Evolutionary conservation across 2,113 vertebrate genomes (phyloP), one percentile per base, ranked within the genome.

Genomic region (Colius striatus): DNA sequence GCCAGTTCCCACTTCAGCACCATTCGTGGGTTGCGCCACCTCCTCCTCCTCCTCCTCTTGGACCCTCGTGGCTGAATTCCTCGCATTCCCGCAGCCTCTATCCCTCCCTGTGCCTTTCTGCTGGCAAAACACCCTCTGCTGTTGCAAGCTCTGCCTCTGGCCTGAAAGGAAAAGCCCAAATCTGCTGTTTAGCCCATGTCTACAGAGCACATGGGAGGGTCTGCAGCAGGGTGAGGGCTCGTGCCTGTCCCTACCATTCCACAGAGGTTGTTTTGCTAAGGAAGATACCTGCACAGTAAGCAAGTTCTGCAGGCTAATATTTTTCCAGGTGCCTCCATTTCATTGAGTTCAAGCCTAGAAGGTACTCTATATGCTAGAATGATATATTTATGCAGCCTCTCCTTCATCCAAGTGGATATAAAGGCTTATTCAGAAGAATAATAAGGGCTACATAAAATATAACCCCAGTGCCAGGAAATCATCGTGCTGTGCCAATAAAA

Each of bases 401-500:
- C 91, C 79, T 67, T 67, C 71, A 66, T 93, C 90, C 91, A 87
- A 95, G 74, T 50, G 94, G 86, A 87, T 81, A 96, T 86, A 97
- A 97, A 89, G 89, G 90, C 92, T 94, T 85, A 96, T 96, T 96
- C 95, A 95, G 93, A 66, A 74, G 94, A 95, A 96, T 80, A 95
- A 93, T 80, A 89, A 87, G 89, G 61, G 67, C 93, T 93, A 85
- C 83, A 93, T 85, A 96, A 96, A 94, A 95, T 68, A 27, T 27
- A 90, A 65, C 87, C 83, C 90, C 48, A 25, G 83, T 95, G 95
- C 95, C 97, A 96, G 92, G 87, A 95, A 96, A 94, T 47, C 47
- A 78, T 62, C 74, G 5, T 70, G 75, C 82, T 50, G 81, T 90
- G 96, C 96, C 94, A 97, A 90, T 83, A 97, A 94, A 92, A 93